Evolutionary conservation across 2,888 invertebrate species (phyloP).

Genomic region (Orgyia antiqua): DNA sequence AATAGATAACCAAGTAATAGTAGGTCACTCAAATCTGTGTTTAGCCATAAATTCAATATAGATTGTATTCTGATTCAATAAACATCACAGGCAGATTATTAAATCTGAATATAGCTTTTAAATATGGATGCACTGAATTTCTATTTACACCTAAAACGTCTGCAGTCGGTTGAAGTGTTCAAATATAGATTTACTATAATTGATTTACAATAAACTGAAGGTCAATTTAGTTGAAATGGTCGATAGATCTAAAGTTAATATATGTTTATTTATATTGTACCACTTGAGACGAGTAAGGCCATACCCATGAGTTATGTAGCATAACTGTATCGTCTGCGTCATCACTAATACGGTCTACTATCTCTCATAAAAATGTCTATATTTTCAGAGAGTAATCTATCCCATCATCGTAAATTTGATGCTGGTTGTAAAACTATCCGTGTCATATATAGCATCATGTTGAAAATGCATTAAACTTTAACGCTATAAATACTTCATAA

Average conservation of each 20-base stretch:
- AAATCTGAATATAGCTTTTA: neutral
- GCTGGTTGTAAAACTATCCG: slow-evolving; percentile 49
- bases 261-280: slow-evolving; percentile 13
- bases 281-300: slow-evolving; percentile 21
- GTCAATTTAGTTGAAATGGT: no score
- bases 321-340: slow-evolving; percentile 33
- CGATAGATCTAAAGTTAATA: slow-evolving; percentile 4
- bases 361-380: slow-evolving; percentile 60
- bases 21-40: no score
- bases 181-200: slow-evolving; percentile 1
- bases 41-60: no score
- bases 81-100: no score
- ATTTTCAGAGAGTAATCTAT: slow-evolving; percentile 53
- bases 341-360: slow-evolving; percentile 30
- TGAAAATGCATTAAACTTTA: slow-evolving; percentile 34
- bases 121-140: neutral
- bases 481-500: no score
- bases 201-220: slow-evolving; percentile 1
- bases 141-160: neutral
- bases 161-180: neutral
- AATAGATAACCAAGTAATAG: no score
- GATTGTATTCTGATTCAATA: no score
- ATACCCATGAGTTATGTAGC: slow-evolving; percentile 14
- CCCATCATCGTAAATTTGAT: slow-evolving; percentile 63
- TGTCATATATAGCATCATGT: slow-evolving; percentile 37